These are phyloP conservation scores for Hipparchia sbordonii DNA, from an alignment of 2,888 invertebrate genomes.

Conservation along the genomic window DNA sequence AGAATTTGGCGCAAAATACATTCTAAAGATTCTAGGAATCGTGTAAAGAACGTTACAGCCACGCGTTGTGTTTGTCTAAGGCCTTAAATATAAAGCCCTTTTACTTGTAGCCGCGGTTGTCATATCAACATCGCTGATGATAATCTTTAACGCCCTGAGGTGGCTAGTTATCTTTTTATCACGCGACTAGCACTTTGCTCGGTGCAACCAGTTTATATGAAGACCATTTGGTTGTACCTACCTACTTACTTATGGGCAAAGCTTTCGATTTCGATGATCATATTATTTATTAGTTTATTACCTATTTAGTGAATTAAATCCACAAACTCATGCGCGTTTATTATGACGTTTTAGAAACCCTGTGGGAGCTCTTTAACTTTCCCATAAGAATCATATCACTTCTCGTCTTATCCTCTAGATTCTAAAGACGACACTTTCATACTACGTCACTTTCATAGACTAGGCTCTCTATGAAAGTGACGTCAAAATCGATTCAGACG, in stretches of 20 bases:
- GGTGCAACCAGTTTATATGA: conserved; percentile 13
- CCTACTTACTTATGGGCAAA: background rate
- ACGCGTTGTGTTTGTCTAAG: background rate
- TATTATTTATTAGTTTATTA: too few relatives aligned
- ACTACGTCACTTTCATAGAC: too few relatives aligned
- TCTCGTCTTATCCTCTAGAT: too few relatives aligned
- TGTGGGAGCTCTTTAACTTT: too few relatives aligned
- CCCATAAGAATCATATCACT: too few relatives aligned
- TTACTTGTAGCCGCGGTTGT: conserved; percentile 13
- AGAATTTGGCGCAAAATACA: too few relatives aligned
- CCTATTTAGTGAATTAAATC: background rate
- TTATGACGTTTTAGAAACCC: too few relatives aligned
- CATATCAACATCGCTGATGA: conserved; percentile 34
- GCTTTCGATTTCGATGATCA: conserved; percentile 5
- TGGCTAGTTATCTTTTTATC: conserved; percentile 25
- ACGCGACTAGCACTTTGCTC: conserved; percentile 7
- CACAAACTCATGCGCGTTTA: background rate
- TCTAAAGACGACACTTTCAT: too few relatives aligned
- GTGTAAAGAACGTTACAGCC: background rate
- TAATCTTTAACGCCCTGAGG: conserved; percentile 37
- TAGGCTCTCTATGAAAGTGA: too few relatives aligned
- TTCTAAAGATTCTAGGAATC: too few relatives aligned
- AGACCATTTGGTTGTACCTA: conserved; percentile 2
- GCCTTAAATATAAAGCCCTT: conserved; percentile 7
- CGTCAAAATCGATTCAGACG: too few relatives aligned